phyloP scores from a whole-genome alignment of 2,888 invertebrate species.

The Hydrotaea diabolus region DNA sequence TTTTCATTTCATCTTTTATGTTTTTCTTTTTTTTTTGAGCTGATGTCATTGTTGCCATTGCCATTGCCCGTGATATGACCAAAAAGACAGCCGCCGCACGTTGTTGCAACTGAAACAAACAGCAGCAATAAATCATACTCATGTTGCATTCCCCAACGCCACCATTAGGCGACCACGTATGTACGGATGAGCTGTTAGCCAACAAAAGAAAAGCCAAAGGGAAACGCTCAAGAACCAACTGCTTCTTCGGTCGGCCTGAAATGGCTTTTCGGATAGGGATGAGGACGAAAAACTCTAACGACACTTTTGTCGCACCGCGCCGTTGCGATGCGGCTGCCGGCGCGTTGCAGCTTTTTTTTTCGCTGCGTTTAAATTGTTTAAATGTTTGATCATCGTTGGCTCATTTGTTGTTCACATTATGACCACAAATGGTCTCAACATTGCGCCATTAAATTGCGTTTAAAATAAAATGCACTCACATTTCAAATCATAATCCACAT shows the following conservation, averaged over 20 bases:
- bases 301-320: conserved; percentile 48
- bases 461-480: conserved; percentile 68
- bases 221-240: conserved; percentile 24
- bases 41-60: neutral
- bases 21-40: neutral
- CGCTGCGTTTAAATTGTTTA: conserved; percentile 50
- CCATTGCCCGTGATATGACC: conserved; percentile 26
- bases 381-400: conserved; percentile 64
- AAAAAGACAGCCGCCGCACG: conserved; percentile 51
- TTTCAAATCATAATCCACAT: conserved; percentile 65
- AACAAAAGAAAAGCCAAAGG: conserved; percentile 23
- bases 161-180: conserved; percentile 42
- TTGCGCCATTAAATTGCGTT: conserved; percentile 70
- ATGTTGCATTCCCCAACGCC: conserved; percentile 59
- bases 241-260: conserved; percentile 50
- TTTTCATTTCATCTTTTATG: conserved; percentile 43
- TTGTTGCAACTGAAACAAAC: conserved; percentile 53
- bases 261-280: neutral
- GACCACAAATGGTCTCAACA: conserved; percentile 69
- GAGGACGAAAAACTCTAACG: conserved; percentile 33
- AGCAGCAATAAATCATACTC: conserved; percentile 66
- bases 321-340: neutral
- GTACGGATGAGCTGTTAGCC: neutral
- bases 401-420: conserved; percentile 67
- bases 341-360: conserved; percentile 37